Base-by-base conservation (phyloP, 1,140 invertebrate species). In the Sycobia sp. region DNA sequence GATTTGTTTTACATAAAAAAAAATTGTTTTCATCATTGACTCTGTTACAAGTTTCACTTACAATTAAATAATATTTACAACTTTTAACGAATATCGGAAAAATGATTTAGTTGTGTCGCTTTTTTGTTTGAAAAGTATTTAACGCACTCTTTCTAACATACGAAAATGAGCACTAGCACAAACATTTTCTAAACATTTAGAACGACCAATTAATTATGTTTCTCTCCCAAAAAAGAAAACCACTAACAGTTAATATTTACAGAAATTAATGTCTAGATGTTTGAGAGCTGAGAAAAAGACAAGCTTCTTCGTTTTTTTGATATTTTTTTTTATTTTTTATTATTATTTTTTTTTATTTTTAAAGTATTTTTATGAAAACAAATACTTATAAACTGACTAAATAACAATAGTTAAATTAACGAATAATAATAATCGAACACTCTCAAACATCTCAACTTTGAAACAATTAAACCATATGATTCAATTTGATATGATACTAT, bases 91-190 rank as follows among this genome's bases (percentile, higher is more conserved):
- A 53, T 43, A 54, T 44, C 47, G 8, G 32, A 14, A 46, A 18
- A 27, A 32, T 22, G 9, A 11, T n/a, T n/a, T n/a, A 32, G 38
- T 49, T 13, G n/a, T 41, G 27, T 32, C 16, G 39, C 20, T 27
- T 61, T 43, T n/a, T 32, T 32, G 5, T 32, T 32, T 32, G 5
- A 11, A 32, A 11, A 32, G 11, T 32, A 7, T 41, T 56, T 44
- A 13, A 27, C 60, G 46, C 32, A 56, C 41, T 57, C 46, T 49
- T 62, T 47, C 25, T 50, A 63, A 20, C 9, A 14, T 50, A 58
- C 36, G 27, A 3, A 51, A 53, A 65, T 43, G n/a, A n/a, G n/a
- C n/a, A n/a, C 29, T 32, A 65, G 62, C 62, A 65, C 62, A 65
- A 58, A 56, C 41, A 46, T 4, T 41, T 64, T 51, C 25, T 39